Base-by-base conservation (phyloP, 2,113 vertebrate species). In the Neolamprologus hecqui region DNA sequence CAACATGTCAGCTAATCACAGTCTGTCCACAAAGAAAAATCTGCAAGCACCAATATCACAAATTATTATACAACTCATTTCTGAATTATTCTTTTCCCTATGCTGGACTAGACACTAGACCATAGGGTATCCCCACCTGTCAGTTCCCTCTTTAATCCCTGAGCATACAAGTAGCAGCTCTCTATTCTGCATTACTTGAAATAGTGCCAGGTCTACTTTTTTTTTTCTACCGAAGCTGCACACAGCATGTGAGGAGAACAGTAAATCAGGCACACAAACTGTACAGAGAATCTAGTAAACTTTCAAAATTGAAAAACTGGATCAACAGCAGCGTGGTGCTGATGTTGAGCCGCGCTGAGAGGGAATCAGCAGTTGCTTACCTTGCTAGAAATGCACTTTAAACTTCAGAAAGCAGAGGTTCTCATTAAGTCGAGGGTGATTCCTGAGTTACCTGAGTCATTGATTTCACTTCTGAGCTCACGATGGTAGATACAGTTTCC, bases 311-410 rank as follows among this genome's bases (percentile, higher is more conserved):
- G 79, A 89, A 82, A 31, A 89, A 89, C 73, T 80, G 81, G 83
- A 89, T 88, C 81, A 88, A 14, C 79, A 82, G 23, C 63, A 81
- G 65, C 4, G 8, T 88, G 86, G 57, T 79, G 86, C 84, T 86
- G 89, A 79, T 75, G 68, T 77, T 37, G 42, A 57, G 35, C 81
- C 3, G 51, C 75, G n/a, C 63, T 89, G 81, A 42, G 83, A 82
- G 83, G 12, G 81, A 87, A 42, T 81, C 83, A 83, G 60, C 85
- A 83, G 83, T 77, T 86, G 86, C 84, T 84, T 73, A 57, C 21
- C 28, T 40, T 21, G 12, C 54, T 77, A 55, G 63, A 88, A 81
- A 77, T 31, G 15, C 42, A 3, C 70, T 77, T 47, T 28, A 77
- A 77, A 77, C 4, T 26, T 77, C 6, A n/a, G 45, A 77, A 31